These are phyloP conservation scores for Rachycentron canadum DNA, from an alignment of 2,797 vertebrate genomes.

Conservation along the genomic window DNA sequence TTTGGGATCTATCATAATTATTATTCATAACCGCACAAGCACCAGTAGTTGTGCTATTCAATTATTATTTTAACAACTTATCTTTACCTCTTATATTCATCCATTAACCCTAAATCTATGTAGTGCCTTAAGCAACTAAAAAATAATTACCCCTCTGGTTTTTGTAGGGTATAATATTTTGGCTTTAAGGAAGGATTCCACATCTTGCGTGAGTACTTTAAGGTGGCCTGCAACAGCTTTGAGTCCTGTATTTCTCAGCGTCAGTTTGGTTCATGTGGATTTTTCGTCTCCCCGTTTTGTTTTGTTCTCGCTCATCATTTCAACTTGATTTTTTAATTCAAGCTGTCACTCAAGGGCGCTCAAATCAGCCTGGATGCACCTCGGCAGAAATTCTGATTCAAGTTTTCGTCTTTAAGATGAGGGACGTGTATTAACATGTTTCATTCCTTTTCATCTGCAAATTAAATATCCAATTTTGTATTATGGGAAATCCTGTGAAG, in stretches of 20 bases:
- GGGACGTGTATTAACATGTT: background rate
- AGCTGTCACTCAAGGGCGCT: background rate
- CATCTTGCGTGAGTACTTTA: background rate
- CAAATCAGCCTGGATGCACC: background rate
- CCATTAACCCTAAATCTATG: too few species aligned
- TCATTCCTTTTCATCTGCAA: background rate
- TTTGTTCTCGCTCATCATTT: background rate
- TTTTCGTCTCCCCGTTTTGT: background rate
- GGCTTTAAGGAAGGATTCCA: background rate
- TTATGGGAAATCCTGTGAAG: slow-evolving; percentile 5
- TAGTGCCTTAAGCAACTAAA: background rate
- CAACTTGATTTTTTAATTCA: background rate
- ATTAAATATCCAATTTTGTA: slow-evolving; percentile 13
- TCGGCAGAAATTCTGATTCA: background rate
- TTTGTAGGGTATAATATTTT: background rate
- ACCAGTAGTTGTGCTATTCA: background rate
- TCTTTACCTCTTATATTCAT: too few species aligned
- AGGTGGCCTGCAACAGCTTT: background rate
- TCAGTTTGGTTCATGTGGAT: background rate
- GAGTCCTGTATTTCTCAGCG: background rate
- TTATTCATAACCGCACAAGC: background rate
- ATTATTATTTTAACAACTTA: too few species aligned
- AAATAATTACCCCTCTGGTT: background rate
- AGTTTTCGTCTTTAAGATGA: background rate
- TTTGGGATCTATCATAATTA: background rate